Evolutionary conservation across 2,113 vertebrate species (phyloP).

Genomic region (Pogonocichla stellata): DNA sequence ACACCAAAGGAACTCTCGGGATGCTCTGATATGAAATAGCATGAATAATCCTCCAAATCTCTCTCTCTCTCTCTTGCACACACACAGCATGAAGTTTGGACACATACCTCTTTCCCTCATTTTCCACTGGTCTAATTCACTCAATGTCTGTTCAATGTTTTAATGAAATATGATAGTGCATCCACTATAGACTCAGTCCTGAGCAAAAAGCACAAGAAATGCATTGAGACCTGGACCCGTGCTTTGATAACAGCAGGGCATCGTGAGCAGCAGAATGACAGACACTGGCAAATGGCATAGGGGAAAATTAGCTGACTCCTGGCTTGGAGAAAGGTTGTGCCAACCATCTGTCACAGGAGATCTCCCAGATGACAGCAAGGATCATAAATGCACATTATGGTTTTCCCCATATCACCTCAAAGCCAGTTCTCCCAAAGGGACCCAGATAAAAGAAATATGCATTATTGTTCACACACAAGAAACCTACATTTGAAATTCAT

Average conservation of each 20-base stretch:
- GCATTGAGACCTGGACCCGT: background rate
- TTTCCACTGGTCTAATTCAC: background rate
- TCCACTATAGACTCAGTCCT: background rate
- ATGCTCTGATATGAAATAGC: background rate
- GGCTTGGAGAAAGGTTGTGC: background rate
- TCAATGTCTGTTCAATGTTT: background rate
- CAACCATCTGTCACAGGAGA: background rate
- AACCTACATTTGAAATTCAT: background rate
- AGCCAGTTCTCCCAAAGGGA: background rate
- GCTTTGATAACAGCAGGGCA: background rate
- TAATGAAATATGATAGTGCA: background rate
- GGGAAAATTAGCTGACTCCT: conserved; percentile 21
- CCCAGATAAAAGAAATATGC: background rate
- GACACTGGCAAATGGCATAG: background rate
- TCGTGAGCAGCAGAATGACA: background rate
- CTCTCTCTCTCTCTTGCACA: background rate
- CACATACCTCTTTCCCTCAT: background rate
- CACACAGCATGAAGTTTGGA: background rate
- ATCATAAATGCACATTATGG: background rate
- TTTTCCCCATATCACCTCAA: background rate
- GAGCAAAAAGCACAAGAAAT: background rate
- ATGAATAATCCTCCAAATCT: background rate
- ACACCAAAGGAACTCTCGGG: background rate
- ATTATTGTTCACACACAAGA: background rate
- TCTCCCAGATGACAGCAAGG: background rate